Evolutionary conservation across 2,888 invertebrate genomes (phyloP).

Genomic region (Ophioninae sp.): DNA sequence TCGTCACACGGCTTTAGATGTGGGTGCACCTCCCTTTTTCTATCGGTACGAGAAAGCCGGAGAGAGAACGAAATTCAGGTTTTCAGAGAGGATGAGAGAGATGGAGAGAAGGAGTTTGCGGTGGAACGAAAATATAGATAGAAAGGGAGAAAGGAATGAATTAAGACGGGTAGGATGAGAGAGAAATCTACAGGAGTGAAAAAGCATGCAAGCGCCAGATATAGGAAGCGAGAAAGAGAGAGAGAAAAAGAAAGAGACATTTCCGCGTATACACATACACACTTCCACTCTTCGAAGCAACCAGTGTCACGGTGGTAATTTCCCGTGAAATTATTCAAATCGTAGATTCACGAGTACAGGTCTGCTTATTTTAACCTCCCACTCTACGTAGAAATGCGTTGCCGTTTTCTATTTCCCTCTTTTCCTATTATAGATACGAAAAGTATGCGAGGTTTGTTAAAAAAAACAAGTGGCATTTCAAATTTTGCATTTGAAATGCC

Average conservation of each 20-base stretch:
- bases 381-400: neutral
- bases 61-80: neutral
- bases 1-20: conserved; percentile 19
- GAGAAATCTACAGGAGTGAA: neutral
- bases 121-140: neutral
- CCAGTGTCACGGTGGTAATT: conserved; percentile 72
- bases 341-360: conserved; percentile 53
- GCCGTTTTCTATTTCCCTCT: neutral
- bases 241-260: conserved; percentile 3
- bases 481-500: no score
- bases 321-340: conserved; percentile 74
- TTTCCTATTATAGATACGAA: neutral
- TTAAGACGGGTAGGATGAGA: neutral
- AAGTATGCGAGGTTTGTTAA: neutral
- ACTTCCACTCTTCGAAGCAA: conserved; percentile 65
- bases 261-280: conserved; percentile 12
- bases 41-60: conserved; percentile 12
- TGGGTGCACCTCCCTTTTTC: conserved; percentile 14
- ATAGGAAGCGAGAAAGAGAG: neutral
- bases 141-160: neutral
- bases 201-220: neutral
- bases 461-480: no score
- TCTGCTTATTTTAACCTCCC: conserved; percentile 41
- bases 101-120: neutral
- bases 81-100: no score